Evolutionary conservation across 2,113 vertebrate species (phyloP).

Genomic region (Toxotes jaculatrix): DNA sequence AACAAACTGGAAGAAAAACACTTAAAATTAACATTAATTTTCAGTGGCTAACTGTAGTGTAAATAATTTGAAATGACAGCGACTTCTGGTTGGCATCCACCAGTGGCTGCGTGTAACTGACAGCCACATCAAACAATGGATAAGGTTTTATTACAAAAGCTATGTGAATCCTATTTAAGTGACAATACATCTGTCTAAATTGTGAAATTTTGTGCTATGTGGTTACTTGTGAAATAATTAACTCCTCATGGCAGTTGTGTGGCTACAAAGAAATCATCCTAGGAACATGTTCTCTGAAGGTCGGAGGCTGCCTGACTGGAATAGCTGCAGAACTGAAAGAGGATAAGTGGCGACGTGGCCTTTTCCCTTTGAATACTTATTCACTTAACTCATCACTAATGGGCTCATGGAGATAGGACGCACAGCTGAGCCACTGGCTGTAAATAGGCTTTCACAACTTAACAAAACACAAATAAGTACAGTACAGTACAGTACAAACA

Average conservation of each 20-base stretch:
- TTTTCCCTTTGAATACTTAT: constrained; percentile 62
- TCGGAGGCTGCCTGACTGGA: constrained; percentile 57
- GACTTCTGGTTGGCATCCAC: constrained; percentile 2
- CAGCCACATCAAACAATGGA: constrained; percentile 4
- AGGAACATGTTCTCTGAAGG: constrained; percentile 24
- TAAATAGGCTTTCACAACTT: constrained; percentile 31
- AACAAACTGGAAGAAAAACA: not conserved
- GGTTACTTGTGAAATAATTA: constrained; percentile 14
- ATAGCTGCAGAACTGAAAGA: constrained; percentile 61
- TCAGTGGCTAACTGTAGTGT: not conserved
- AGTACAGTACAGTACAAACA: constrained; percentile 11
- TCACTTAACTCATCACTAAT: constrained; percentile 60
- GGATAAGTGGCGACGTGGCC: constrained; percentile 42
- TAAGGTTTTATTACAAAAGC: constrained; percentile 16
- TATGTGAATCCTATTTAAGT: constrained; percentile 1
- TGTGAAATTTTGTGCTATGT: constrained; percentile 36
- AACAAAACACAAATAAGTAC: constrained; percentile 61
- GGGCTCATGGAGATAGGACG: constrained; percentile 49
- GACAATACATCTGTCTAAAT: not conserved
- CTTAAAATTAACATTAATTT: not conserved
- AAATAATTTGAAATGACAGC: not conserved
- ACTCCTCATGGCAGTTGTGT: constrained; percentile 26
- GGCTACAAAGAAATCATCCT: constrained; percentile 3
- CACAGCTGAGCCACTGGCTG: constrained; percentile 53
- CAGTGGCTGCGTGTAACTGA: not conserved